Base-by-base conservation (phyloP, 2,797 vertebrate genomes). In the Australoheros facetus region DNA sequence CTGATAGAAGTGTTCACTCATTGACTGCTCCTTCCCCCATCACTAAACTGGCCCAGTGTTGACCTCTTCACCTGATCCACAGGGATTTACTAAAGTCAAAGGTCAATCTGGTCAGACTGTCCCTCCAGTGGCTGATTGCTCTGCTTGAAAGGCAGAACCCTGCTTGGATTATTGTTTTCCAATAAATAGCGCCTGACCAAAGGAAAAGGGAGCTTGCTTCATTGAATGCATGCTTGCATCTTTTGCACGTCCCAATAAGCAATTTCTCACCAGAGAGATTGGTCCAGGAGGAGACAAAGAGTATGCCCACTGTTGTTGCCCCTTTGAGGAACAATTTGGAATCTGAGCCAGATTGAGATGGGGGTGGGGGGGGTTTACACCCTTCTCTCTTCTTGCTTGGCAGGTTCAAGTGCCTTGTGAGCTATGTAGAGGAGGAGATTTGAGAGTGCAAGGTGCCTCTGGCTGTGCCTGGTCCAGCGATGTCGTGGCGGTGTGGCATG, bases 401-500 rank as follows among this genome's bases (percentile, higher is more conserved):
- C 76, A 86, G 88, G 83, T 87, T 88, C 80, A 79, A 87, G 88
- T 89, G 86, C 83, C 19, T 73, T 88, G 89, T 86, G 87, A 92
- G 89, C 85, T 88, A 89, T 92, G 90, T 77, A 34, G 83, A 82
- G 85, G 84, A 88, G 85, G 83, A 82, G 89, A 84, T 78, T 78
- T 79, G 86, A 77, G 85, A 89, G 86, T 80, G 85, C 55, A 81
- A 85, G 84, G 86, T 89, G 90, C 89, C 91, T 86, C 89, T 88
- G 86, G 93, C 89, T 87, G 89, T 76, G 90, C 91, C 87, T 89
- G 77, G 82, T 89, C 91, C 87, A 90, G 78, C 45, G 66, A 88
- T 92, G 91, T 73, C 76, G 85, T 86, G 84, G 90, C 81, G 83
- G 89, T 91, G 91, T 94, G 94, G 93, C 92, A 94, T 94, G 91